A percentile compares a stretch with the other conserved stretches of the same genome.
These are phyloP conservation scores for Chaitophorus viminalis DNA, from an alignment of 2,888 invertebrate genomes.

Conservation along the genomic window DNA sequence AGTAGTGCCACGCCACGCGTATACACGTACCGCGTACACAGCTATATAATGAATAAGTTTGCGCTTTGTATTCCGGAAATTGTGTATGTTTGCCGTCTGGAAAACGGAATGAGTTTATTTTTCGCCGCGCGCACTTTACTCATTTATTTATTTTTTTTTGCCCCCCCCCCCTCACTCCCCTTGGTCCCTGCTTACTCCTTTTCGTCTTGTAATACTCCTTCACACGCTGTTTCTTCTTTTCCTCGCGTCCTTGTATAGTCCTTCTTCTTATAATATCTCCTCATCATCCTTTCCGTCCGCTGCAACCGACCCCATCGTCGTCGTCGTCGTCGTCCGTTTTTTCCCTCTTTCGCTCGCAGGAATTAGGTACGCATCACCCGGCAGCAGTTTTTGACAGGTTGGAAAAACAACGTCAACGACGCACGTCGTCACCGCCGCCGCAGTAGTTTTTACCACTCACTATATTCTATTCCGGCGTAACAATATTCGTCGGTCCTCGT, in stretches of 20 bases:
- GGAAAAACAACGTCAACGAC: constrained; percentile 42
- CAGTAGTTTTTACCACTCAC: not conserved
- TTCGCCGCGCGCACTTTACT: constrained; percentile 6
- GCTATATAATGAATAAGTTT: constrained; percentile 52
- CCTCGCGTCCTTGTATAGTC: not conserved
- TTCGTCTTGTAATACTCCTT: not conserved
- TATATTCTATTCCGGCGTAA: not conserved
- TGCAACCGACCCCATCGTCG: no score
- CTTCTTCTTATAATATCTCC: no score
- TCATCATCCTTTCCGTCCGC: no score
- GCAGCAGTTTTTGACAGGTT: constrained; percentile 59
- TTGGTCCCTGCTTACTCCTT: not conserved
- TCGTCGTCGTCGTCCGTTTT: not conserved
- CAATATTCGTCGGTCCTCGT: constrained; percentile 1
- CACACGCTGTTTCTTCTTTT: not conserved
- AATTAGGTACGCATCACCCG: constrained; percentile 53
- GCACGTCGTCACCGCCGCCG: not conserved
- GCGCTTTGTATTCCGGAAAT: constrained; percentile 60
- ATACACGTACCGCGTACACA: not conserved
- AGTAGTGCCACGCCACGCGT: not conserved
- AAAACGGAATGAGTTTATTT: constrained; percentile 55
- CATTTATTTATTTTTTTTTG: constrained; percentile 19
- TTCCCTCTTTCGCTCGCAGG: not conserved
- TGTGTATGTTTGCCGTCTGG: constrained; percentile 53
- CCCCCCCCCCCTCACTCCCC: not conserved